phyloP scores from a whole-genome alignment of 2,113 vertebrate species.

The Isurus oxyrinchus region DNA sequence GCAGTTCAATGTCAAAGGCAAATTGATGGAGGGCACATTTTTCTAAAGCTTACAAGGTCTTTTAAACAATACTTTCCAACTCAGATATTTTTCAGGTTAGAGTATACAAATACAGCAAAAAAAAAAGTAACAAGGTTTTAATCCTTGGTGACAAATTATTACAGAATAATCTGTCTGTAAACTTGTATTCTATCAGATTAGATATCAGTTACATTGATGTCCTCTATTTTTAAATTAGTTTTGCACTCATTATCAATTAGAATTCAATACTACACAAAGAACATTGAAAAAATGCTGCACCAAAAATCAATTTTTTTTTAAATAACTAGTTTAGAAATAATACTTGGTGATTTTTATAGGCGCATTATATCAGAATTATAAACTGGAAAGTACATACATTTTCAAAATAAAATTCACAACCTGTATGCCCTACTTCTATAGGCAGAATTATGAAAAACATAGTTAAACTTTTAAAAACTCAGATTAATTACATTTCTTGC shows the following conservation, averaged over 20 bases:
- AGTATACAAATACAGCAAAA: neutral
- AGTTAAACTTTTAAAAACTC: neutral
- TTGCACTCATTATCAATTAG: neutral
- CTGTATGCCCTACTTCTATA: neutral
- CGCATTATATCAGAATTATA: neutral
- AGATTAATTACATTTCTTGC: neutral
- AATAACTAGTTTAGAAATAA: constrained; percentile 12
- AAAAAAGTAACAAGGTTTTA: neutral
- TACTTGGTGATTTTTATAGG: neutral
- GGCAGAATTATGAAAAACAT: neutral
- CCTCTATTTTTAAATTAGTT: neutral
- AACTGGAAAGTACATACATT: neutral
- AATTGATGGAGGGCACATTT: neutral
- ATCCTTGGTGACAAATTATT: neutral
- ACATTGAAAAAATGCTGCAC: neutral
- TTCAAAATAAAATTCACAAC: constrained; percentile 7
- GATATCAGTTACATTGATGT: neutral
- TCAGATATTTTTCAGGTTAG: neutral
- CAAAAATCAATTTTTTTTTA: neutral
- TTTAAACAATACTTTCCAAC: neutral
- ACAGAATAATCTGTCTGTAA: neutral
- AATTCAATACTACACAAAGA: neutral
- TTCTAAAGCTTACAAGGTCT: neutral
- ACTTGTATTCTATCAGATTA: neutral
- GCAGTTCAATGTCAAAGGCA: neutral